These are phyloP conservation scores for Zingel zingel DNA, from an alignment of 2,113 vertebrate species.

Conservation along the genomic window DNA sequence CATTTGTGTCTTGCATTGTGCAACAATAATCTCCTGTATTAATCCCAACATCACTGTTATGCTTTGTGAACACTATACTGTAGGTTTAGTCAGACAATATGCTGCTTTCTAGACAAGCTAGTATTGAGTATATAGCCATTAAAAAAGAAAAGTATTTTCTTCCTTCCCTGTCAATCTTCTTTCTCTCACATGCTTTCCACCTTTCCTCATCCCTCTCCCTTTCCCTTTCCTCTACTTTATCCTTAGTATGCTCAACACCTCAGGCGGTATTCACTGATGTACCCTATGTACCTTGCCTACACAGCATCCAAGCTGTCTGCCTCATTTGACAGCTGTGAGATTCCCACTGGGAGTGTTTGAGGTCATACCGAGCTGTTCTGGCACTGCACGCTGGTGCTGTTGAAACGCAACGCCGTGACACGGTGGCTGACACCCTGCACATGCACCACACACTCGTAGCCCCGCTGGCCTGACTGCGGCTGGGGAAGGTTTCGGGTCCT, in stretches of 20 bases:
- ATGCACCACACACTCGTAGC: constrained; percentile 94
- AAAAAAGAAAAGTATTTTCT: not conserved
- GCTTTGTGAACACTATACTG: not conserved
- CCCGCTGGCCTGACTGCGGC: constrained; percentile 95
- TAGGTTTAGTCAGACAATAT: constrained; percentile 20
- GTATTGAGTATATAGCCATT: not conserved
- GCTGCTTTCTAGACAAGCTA: constrained; percentile 4
- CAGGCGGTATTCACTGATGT: constrained; percentile 55
- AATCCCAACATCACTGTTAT: not conserved
- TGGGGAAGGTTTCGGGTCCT: constrained; percentile 95
- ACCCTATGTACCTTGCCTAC: constrained; percentile 61
- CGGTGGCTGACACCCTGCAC: constrained; percentile 92
- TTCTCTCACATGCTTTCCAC: constrained; percentile 4
- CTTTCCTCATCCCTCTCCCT: constrained; percentile 28
- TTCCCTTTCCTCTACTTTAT: constrained; percentile 47
- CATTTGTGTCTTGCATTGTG: constrained; percentile 52
- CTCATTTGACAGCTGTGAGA: constrained; percentile 69
- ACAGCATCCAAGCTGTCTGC: constrained; percentile 59
- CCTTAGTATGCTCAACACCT: constrained; percentile 43
- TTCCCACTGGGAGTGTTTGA: constrained; percentile 67
- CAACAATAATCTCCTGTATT: constrained; percentile 11
- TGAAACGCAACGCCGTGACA: constrained; percentile 98
- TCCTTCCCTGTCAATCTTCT: not conserved
- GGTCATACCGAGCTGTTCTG: constrained; percentile 96
- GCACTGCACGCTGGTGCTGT: constrained; percentile 99